Evolutionary conservation across 2,113 vertebrate genomes (phyloP).

Genomic region (Otocyon megalotis): DNA sequence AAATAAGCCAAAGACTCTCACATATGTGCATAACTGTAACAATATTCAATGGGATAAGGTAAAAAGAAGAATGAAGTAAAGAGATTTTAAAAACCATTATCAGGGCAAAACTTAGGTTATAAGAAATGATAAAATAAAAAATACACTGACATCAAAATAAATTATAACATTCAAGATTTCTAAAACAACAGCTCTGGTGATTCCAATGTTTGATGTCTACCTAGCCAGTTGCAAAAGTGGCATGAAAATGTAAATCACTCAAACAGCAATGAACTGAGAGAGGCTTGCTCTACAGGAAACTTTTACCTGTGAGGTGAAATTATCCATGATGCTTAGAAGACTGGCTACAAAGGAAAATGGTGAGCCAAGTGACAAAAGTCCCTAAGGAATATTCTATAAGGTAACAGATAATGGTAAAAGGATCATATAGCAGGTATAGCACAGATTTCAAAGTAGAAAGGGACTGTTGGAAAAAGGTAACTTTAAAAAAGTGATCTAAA

Average conservation of each 20-base stretch:
- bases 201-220: neutral
- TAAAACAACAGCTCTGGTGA: neutral
- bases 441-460: neutral
- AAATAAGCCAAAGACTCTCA: conserved; percentile 17
- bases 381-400: neutral
- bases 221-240: neutral
- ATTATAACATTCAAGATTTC: neutral
- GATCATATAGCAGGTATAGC: neutral
- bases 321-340: neutral
- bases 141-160: neutral
- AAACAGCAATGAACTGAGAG: neutral
- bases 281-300: neutral
- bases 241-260: neutral
- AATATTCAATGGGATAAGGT: neutral
- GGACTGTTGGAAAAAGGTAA: neutral
- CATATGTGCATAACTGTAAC: neutral
- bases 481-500: neutral
- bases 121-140: neutral
- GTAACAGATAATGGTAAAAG: neutral
- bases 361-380: neutral
- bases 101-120: neutral
- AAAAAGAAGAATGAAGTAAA: conserved; percentile 21
- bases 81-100: neutral
- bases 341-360: neutral
- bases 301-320: neutral